Base-by-base conservation (phyloP, 37 sponge, comb jelly and placozoan species). In the Diacarnus erythraeanus region DNA sequence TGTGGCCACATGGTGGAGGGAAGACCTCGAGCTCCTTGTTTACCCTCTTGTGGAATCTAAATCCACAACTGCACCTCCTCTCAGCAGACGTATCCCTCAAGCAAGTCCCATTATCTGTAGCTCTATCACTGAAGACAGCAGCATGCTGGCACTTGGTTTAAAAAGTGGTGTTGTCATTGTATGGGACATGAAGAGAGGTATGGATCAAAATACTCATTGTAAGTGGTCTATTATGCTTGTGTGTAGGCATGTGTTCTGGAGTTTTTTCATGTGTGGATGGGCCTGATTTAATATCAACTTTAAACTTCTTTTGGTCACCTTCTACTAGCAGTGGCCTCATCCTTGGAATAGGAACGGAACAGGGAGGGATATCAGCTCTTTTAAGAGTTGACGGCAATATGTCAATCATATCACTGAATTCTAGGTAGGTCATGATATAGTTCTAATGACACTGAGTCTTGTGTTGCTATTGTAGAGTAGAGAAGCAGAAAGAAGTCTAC, bases 1-100 rank as follows among this genome's bases (percentile, higher is more conserved):
- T 31, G n/a, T 89, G 30, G 80, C 84, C 4, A 42, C 84, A 21
- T 84, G 84, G 85, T 89, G 90, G 90, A 65, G 76, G 54, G 58
- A 38, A 33, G 29, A 72, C 25, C 43, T 60, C 0, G 75, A 89
- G 4, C 69, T 89, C 33, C 0, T 58, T 0, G 25, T 83, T 60
- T 89, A 89, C 71, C 59, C 80, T 15, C 61, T 89, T 8, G 40
- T 30, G 23, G 77, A 38, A 25, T 41, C 71, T 37, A 59, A 42
- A 5, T 33, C 27, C 3, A 3, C 25, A 17, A 30, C 4, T 30
- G 5, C 36, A 25, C 63, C 71, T 17, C 61, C 57, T 31, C 42
- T 42, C 2, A 34, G 35, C 57, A 51, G 58, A 33, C 64, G 70
- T 38, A 27, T 59, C 20, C 84, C 90, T 27, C 90, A 80, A 26